Evolutionary conservation across 2,113 vertebrate genomes (phyloP), one percentile per base, ranked within the genome.

Genomic region (Lampris megalopsis): DNA sequence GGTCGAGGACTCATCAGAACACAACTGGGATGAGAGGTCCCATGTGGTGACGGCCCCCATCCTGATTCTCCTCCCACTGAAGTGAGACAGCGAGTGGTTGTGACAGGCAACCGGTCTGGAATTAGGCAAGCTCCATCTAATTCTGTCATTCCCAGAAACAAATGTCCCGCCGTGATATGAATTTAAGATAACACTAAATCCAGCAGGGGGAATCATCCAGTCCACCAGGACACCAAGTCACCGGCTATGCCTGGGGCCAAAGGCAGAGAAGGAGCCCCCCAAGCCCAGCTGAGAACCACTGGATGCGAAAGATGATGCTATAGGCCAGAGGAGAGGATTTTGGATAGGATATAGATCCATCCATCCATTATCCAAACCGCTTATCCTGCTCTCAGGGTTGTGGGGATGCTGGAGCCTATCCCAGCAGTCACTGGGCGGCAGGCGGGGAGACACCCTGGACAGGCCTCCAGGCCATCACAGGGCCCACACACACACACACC

Each of bases 21-120:
- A 1, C 52, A 54, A 72, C 70, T 11, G 49, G 40, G 58, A 72
- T 60, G 24, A 24, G 24, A 24, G 24, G 24, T 24, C 24, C 24
- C 24, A 24, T 24, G 24, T 24, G 24, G 24, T 24, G 24, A 24
- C 24, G 24, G 24, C 47, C 68, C 41, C 80, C 65, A 71, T 80
- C 53, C 43, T 6, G 68, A 75, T 63, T 80, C 60, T 72, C 60
- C 63, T 24, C 47, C 42, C 73, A 63, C 40, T 1, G 9, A 63
- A 80, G 62, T 48, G 48, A 66, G 75, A 70, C 65, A 67, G 35
- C 72, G 81, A 83, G 57, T 67, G 43, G 53, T 54, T 67, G 63
- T 90, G 85, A 90, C 88, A 86, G 68, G 43, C 70, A 49, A 84
- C 81, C 67, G 73, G 81, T 65, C 77, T 63, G 52, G 43, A 59